Base-by-base conservation (phyloP, 2,888 invertebrate species). In the Beris morrisii region DNA sequence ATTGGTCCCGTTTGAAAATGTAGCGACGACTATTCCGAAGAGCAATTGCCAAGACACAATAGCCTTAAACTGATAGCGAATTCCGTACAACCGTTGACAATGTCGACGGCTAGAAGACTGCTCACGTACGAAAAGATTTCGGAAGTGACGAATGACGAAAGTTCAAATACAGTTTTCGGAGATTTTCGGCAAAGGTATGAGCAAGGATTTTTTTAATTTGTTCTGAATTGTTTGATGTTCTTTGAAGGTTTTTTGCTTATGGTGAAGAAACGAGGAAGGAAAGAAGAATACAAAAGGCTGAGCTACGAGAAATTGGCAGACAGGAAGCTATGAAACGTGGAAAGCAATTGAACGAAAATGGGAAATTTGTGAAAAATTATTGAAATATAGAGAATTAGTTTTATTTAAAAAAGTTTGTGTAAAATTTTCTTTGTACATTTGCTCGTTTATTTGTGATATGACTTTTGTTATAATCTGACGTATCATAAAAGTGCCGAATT, bases 51-150 rank as follows among this genome's bases (percentile, higher is more conserved):
- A 0, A 79, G 81, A 4, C 95, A 98, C 82, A 87, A 89, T 3
- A 89, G 91, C 74, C 82, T 99, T 67, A 75, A 81, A 67, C 79
- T 98, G 61, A 81, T 92, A 44, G 87, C 88, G 28, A 97, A 94
- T 82, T 92, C 93, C 7, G 97, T 98, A 80, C 98, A 99, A 81
- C 82, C 87, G 15, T 81, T 99, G 57, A 93, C 90, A 12, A 87
- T 87, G 72, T 85, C 89, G 72, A 90, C 94, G 0, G 88, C 93
- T 11, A 84, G 97, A 30, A 82, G 95, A 55, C 83, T 97, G 50
- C 85, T 97, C 31, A 95, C 95, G 0, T 95, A 92, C 80, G 87
- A 90, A 79, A 97, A 96, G 82, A 77, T 84, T 1, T 77, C 81
- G 28, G 87, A 89, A 68, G 83, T 85, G 0, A 74, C 77, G 13